Conservation (phyloP, 2,113 vertebrate species). For the Penelope pileata region DNA sequence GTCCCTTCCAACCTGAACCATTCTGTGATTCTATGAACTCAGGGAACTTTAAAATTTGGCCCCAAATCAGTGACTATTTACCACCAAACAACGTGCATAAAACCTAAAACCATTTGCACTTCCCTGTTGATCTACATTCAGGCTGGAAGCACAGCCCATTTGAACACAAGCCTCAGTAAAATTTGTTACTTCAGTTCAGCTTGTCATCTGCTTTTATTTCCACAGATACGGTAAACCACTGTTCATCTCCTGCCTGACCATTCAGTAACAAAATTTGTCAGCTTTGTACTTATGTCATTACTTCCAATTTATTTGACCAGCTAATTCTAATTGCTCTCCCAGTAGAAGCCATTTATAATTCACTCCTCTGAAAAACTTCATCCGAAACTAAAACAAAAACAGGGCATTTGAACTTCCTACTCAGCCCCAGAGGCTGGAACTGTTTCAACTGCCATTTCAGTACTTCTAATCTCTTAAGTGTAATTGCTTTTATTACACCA, state of each 20-base stretch:
- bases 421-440: background rate
- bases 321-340: slow-evolving; percentile 15
- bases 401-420: slow-evolving; percentile 4
- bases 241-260: background rate
- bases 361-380: background rate
- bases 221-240: background rate
- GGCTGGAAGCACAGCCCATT: background rate
- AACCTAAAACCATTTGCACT: background rate
- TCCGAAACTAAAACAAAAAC: slow-evolving; percentile 8
- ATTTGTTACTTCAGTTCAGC: background rate
- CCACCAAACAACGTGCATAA: background rate
- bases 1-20: too few species aligned
- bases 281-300: background rate
- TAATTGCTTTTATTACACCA: slow-evolving; percentile 25
- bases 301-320: slow-evolving; percentile 22
- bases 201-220: slow-evolving; percentile 17
- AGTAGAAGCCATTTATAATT: slow-evolving; percentile 19
- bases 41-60: background rate
- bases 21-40: too few species aligned
- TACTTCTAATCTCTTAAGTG: background rate
- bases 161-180: background rate
- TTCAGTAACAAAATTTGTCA: background rate
- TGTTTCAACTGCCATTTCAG: slow-evolving; percentile 18
- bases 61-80: background rate
- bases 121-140: background rate